phyloP scores from a whole-genome alignment of 2,113 vertebrate species.

The Copsychus sechellarum region DNA sequence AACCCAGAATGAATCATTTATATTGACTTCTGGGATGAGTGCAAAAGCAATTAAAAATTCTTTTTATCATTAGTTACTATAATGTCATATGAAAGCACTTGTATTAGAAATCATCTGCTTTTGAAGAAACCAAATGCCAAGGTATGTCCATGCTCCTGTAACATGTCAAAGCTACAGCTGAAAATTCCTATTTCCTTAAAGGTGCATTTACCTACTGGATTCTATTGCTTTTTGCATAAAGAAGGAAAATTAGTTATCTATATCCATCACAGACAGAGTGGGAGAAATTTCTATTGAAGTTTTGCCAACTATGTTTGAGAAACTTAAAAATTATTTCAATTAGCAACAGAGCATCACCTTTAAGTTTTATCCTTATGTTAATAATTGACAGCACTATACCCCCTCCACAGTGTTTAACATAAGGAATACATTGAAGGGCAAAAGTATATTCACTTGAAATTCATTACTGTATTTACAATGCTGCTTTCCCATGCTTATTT shows the following conservation, averaged over 20 bases:
- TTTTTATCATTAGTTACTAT: neutral
- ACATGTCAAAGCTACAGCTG: neutral
- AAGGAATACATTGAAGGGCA: neutral
- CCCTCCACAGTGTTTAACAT: neutral
- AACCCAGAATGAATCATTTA: neutral
- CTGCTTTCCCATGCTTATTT: slow-evolving; percentile 75
- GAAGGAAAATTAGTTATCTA: neutral
- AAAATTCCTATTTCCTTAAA: neutral
- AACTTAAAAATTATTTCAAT: neutral
- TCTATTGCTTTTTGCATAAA: neutral
- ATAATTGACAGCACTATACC: neutral
- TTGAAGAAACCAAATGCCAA: neutral
- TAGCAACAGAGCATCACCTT: neutral
- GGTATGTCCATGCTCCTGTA: neutral
- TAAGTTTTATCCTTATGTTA: neutral
- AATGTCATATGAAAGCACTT: neutral
- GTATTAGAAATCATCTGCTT: neutral
- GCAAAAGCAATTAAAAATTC: neutral
- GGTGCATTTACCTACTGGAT: neutral
- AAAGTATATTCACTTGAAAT: neutral
- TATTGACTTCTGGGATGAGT: neutral
- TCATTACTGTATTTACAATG: slow-evolving; percentile 59
- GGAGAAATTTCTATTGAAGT: neutral
- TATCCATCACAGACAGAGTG: neutral
- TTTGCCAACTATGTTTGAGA: neutral